Evolutionary conservation across 2,113 vertebrate genomes (phyloP).

Genomic region (Enhydra lutris): DNA sequence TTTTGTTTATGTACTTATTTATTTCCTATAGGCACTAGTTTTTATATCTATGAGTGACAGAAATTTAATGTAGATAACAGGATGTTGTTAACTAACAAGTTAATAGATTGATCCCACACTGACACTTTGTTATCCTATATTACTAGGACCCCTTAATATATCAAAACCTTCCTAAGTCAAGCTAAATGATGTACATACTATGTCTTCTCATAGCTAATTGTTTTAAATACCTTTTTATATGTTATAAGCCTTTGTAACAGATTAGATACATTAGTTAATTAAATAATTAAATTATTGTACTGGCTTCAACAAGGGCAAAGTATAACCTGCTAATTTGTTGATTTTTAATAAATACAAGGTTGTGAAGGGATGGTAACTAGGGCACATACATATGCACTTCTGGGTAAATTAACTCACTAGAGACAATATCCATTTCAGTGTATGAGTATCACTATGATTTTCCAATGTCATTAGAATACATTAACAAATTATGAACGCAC

Average conservation of each 20-base stretch:
- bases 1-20: background rate
- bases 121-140: background rate
- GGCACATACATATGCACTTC: background rate
- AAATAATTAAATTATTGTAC: background rate
- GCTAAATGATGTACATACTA: background rate
- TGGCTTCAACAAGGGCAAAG: background rate
- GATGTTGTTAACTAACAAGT: background rate
- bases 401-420: background rate
- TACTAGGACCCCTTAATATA: background rate
- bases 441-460: background rate
- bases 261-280: background rate
- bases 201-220: background rate
- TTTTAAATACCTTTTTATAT: background rate
- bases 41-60: background rate
- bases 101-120: background rate
- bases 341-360: background rate
- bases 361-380: background rate
- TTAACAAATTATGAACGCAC: background rate
- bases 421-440: background rate
- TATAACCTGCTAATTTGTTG: background rate
- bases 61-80: background rate
- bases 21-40: background rate
- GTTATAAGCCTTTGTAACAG: background rate
- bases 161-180: background rate
- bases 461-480: background rate